Conservation (phyloP, 2,797 vertebrate species). For the Hypotaenidia okinawae region DNA sequence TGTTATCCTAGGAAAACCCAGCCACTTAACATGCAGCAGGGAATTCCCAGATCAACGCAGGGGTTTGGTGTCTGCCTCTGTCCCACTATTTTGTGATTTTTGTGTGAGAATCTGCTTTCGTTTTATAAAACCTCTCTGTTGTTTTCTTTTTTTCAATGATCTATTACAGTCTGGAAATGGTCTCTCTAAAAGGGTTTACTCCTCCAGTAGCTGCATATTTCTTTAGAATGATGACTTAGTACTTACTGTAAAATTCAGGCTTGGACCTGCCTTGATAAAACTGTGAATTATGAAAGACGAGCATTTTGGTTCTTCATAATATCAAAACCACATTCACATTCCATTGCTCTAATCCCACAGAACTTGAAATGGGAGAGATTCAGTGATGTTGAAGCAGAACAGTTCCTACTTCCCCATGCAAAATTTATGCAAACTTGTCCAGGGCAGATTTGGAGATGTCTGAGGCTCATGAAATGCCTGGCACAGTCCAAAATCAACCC, state of each 20-base stretch:
- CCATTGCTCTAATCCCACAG: not conserved
- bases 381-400: not conserved
- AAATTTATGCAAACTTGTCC: not conserved
- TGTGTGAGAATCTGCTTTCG: not conserved
- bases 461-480: not conserved
- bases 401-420: not conserved
- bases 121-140: not conserved
- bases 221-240: not conserved
- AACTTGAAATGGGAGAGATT: not conserved
- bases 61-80: not conserved
- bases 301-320: not conserved
- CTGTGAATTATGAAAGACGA: not conserved
- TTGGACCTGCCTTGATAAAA: not conserved
- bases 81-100: not conserved
- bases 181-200: not conserved
- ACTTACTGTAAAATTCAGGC: not conserved
- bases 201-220: not conserved
- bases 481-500: not conserved
- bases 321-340: not conserved
- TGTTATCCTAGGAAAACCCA: not conserved
- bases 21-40: not conserved
- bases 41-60: not conserved
- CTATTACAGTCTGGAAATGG: not conserved
- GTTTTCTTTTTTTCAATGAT: accelerated
- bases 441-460: not conserved